phyloP scores from a whole-genome alignment of 2,113 vertebrate genomes.

The Rhinoptilus africanus region DNA sequence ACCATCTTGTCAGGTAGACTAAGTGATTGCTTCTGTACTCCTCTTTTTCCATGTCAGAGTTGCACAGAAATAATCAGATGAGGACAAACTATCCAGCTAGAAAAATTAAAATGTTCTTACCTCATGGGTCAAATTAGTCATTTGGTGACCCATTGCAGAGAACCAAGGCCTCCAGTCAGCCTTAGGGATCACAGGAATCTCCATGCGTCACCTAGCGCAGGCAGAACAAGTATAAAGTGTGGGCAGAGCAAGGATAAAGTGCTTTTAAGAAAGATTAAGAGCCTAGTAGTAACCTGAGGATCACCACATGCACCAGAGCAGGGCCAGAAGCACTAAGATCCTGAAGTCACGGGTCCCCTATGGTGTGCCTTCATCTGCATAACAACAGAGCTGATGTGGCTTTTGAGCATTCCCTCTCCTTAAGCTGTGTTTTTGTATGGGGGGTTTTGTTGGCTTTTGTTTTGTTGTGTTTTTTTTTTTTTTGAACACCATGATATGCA shows the following conservation, averaged over 20 bases:
- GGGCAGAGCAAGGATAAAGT: neutral
- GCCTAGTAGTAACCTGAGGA: neutral
- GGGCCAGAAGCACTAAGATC: neutral
- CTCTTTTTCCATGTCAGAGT: neutral
- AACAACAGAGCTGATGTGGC: neutral
- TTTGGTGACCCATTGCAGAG: neutral
- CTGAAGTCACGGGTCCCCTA: neutral
- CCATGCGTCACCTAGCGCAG: fast-evolving
- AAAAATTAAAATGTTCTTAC: neutral
- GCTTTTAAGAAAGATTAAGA: neutral
- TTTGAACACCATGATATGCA: no score
- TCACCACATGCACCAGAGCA: fast-evolving
- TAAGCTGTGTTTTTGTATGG: fast-evolving
- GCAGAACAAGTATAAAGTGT: neutral
- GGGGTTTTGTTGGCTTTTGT: neutral
- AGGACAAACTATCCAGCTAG: neutral
- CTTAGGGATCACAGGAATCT: neutral
- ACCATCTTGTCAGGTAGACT: neutral
- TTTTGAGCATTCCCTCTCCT: neutral
- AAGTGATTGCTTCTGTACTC: neutral
- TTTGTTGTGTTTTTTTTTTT: neutral
- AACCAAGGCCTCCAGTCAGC: neutral
- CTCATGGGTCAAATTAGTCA: no score
- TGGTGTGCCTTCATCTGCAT: fast-evolving
- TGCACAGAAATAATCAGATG: neutral